These are phyloP conservation scores for Drosophila meridiana DNA, from an alignment of 2,888 invertebrate species.

Conservation along the genomic window DNA sequence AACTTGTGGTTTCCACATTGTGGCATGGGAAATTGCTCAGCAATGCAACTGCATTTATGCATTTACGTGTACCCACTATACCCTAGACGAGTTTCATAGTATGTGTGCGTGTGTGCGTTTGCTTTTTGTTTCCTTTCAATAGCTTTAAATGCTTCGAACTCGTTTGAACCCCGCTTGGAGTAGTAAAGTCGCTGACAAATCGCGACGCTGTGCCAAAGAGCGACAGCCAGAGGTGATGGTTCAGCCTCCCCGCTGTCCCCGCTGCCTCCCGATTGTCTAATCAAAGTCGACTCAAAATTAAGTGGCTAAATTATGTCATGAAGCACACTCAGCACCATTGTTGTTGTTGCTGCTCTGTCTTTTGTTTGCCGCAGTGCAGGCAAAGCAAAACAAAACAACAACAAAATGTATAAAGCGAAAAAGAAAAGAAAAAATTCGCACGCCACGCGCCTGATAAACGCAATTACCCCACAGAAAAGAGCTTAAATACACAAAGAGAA, in stretches of 20 bases:
- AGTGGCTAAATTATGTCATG: constrained; percentile 73
- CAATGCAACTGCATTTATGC: constrained; percentile 45
- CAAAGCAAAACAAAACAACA: constrained; percentile 22
- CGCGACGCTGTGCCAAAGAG: constrained; percentile 28
- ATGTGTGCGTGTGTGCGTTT: constrained; percentile 18
- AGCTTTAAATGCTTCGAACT: constrained; percentile 68
- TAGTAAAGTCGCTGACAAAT: constrained; percentile 39
- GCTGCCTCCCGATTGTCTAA: constrained; percentile 58
- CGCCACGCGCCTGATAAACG: constrained; percentile 57
- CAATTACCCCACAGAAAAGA: constrained; percentile 18
- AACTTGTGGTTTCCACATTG: constrained; percentile 62
- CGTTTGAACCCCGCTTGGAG: constrained; percentile 60
- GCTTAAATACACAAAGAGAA: constrained; percentile 33
- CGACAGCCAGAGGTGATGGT: constrained; percentile 28
- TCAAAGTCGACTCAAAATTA: constrained; percentile 62
- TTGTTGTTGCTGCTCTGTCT: constrained; percentile 36
- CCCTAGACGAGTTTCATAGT: constrained; percentile 12
- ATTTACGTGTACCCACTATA: constrained; percentile 22
- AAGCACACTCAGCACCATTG: constrained; percentile 20
- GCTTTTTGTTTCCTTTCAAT: constrained; percentile 48
- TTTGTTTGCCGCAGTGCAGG: constrained; percentile 63
- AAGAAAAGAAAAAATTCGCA: constrained; percentile 30
- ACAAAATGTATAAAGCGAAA: constrained; percentile 34
- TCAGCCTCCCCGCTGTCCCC: constrained; percentile 31
- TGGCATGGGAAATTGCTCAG: constrained; percentile 54